Conservation (phyloP, 2,888 invertebrate genomes). For the Thereva nobilitata region DNA sequence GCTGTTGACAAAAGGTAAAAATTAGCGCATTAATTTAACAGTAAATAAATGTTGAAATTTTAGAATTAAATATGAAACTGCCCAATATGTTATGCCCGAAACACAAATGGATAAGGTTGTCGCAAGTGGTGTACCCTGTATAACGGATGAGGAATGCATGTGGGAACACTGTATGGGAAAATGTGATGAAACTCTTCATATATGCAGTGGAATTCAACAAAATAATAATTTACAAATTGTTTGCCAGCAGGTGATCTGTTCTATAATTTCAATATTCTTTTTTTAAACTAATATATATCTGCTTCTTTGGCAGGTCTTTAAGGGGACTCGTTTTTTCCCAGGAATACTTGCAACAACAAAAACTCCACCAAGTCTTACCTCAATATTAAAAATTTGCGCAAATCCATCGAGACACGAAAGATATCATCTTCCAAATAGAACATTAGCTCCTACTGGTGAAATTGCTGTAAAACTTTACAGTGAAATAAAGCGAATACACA, state of each 20-base stretch:
- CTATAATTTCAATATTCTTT: neutral
- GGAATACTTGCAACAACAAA: slow-evolving; percentile 52
- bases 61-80: slow-evolving; percentile 54
- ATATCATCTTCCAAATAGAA: slow-evolving; percentile 48
- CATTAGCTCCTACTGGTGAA: slow-evolving; percentile 51
- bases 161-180: slow-evolving; percentile 52
- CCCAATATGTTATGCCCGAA: slow-evolving; percentile 52
- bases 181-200: slow-evolving; percentile 50
- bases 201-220: slow-evolving; percentile 52
- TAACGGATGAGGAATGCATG: slow-evolving; percentile 50
- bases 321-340: slow-evolving; percentile 51
- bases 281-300: too few species aligned
- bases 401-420: slow-evolving; percentile 49
- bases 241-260: slow-evolving; percentile 46
- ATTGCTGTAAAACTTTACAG: slow-evolving; percentile 52
- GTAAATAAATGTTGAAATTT: slow-evolving; percentile 7
- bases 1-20: slow-evolving; percentile 50
- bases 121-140: slow-evolving; percentile 50
- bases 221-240: slow-evolving; percentile 56
- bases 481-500: slow-evolving; percentile 53
- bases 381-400: slow-evolving; percentile 51
- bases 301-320: slow-evolving; percentile 47
- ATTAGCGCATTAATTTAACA: neutral
- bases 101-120: slow-evolving; percentile 53
- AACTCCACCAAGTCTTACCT: slow-evolving; percentile 48